Evolutionary conservation across 2,113 vertebrate species (phyloP).

Genomic region (Chaetura pelagica): DNA sequence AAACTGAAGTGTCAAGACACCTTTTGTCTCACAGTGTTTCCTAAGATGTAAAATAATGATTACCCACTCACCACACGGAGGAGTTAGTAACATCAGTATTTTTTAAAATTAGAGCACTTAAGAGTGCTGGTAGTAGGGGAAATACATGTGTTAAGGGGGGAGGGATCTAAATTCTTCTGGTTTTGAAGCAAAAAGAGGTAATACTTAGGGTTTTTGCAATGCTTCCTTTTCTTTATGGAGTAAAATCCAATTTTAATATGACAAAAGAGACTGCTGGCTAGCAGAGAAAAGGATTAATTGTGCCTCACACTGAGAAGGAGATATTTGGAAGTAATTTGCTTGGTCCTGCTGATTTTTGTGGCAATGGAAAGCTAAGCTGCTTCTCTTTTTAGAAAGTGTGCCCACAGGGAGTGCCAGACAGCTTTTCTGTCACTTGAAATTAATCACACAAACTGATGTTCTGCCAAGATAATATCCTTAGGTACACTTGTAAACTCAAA

Average conservation of each 20-base stretch:
- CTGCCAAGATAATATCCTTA: conserved; percentile 35
- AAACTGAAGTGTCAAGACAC: background rate
- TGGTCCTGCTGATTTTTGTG: conserved; percentile 39
- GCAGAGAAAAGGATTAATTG: conserved; percentile 34
- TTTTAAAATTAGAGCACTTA: background rate
- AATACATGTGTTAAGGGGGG: background rate
- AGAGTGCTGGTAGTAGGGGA: background rate
- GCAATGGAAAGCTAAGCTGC: conserved; percentile 13
- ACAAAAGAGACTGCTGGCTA: conserved; percentile 15
- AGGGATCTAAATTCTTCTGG: background rate
- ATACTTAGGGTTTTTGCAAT: background rate
- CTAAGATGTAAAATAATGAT: background rate
- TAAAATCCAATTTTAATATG: background rate
- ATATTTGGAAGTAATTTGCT: conserved; percentile 42
- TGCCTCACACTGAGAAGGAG: background rate
- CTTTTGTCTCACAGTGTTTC: background rate
- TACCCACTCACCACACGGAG: background rate
- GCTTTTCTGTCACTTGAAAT: conserved; percentile 26
- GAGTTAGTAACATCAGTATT: background rate
- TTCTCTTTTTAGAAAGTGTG: background rate
- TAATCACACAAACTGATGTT: conserved; percentile 9
- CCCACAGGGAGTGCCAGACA: conserved; percentile 27
- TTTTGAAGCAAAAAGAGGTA: background rate
- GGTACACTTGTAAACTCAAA: conserved; percentile 28
- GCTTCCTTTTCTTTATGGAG: background rate